These are phyloP conservation scores for Apostichopus parvimensis DNA, from an alignment of 35 echinoderm and acorn worm genomes.

Conservation along the genomic window DNA sequence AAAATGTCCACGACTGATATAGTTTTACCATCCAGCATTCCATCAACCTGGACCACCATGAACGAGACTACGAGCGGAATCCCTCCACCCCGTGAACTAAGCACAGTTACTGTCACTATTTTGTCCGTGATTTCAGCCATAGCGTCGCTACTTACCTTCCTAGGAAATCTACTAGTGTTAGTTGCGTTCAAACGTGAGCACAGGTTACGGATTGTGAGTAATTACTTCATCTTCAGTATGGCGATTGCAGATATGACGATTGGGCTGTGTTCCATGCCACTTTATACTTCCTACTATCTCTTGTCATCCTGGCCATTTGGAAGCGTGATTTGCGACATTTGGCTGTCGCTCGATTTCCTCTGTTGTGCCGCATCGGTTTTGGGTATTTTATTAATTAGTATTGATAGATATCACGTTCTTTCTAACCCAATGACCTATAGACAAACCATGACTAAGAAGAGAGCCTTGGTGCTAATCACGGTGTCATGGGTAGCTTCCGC, in stretches of 20 bases:
- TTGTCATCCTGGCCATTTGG: slow-evolving; percentile 83
- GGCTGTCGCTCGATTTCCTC: slow-evolving; percentile 86
- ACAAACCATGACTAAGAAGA: slow-evolving; percentile 71
- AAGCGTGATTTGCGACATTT: slow-evolving; percentile 84
- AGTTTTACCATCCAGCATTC: slow-evolving; percentile 4
- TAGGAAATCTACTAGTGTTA: slow-evolving; percentile 82
- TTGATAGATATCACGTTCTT: slow-evolving; percentile 81
- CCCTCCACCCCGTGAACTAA: background rate
- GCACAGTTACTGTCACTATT: background rate
- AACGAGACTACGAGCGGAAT: slow-evolving; percentile 8
- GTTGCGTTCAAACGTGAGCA: slow-evolving; percentile 80
- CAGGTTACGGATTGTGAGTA: slow-evolving; percentile 68
- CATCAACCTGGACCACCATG: slow-evolving; percentile 8
- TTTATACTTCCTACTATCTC: slow-evolving; percentile 87
- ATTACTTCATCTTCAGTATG: slow-evolving; percentile 93
- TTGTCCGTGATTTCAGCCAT: slow-evolving; percentile 63
- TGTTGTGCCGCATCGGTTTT: slow-evolving; percentile 93
- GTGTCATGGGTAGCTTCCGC: slow-evolving; percentile 75
- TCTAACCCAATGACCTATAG: slow-evolving; percentile 87
- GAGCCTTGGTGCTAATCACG: slow-evolving; percentile 71
- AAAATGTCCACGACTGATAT: slow-evolving; percentile 38
- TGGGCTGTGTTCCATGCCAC: slow-evolving; percentile 87
- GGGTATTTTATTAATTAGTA: slow-evolving; percentile 85
- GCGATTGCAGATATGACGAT: slow-evolving; percentile 78
- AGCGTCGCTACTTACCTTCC: slow-evolving; percentile 71